A percentile compares a stretch with the other conserved stretches of the same genome.
phyloP scores from a whole-genome alignment of 2,888 invertebrate genomes.

The Acheta domesticus region DNA sequence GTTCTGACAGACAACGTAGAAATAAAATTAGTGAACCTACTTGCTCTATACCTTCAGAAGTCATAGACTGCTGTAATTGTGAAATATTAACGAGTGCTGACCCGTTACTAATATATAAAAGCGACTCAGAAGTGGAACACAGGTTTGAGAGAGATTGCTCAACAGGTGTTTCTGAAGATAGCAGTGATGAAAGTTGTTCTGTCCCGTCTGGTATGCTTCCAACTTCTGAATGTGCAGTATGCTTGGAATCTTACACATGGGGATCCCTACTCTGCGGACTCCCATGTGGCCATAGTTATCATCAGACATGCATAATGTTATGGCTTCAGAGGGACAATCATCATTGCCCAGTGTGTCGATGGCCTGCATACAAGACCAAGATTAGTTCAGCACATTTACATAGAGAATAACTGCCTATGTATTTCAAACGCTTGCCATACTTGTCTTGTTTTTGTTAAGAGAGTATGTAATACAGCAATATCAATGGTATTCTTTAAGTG shows the following conservation, averaged over 20 bases:
- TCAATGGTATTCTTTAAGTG: neutral
- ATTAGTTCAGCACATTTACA: slow-evolving; percentile 25
- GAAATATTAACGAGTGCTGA: neutral
- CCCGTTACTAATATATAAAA: neutral
- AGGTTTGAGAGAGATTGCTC: neutral
- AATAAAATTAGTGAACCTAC: neutral
- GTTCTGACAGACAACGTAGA: neutral
- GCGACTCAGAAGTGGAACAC: neutral
- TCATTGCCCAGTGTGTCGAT: slow-evolving; percentile 54
- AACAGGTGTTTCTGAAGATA: slow-evolving; percentile 30
- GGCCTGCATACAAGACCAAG: slow-evolving; percentile 50
- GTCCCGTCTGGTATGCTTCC: slow-evolving; percentile 44
- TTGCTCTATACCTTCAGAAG: neutral
- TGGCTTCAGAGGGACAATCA: slow-evolving; percentile 54
- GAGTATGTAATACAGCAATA: slow-evolving; percentile 18
- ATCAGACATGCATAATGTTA: slow-evolving; percentile 50
- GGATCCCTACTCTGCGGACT: slow-evolving; percentile 49
- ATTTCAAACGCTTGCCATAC: neutral
- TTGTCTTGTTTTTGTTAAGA: slow-evolving; percentile 18
- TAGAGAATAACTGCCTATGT: slow-evolving; percentile 11
- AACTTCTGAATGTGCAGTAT: slow-evolving; percentile 51
- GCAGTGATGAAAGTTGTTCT: slow-evolving; percentile 35
- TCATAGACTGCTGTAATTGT: neutral
- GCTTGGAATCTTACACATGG: slow-evolving; percentile 49
- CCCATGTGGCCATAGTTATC: slow-evolving; percentile 54